Evolutionary conservation across 2,888 invertebrate genomes (phyloP), one percentile per base, ranked within the genome.

Genomic region (Druceiella hillmani): DNA sequence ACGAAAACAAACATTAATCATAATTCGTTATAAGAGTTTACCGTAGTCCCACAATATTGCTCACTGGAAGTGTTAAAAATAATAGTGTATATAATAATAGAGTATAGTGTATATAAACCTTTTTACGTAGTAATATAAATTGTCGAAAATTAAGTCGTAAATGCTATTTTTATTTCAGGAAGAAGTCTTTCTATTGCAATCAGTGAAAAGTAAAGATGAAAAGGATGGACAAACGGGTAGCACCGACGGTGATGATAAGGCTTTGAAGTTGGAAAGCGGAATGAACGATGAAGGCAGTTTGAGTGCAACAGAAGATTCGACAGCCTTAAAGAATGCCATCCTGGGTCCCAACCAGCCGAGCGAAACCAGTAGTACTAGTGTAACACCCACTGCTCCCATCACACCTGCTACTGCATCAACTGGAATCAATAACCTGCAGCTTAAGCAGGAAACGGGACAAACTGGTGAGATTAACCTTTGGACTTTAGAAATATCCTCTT

Each of bases 111-210:
- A n/a, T n/a, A n/a, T n/a, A n/a, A n/a, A n/a, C n/a, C n/a, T n/a
- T n/a, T n/a, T n/a, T n/a, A n/a, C n/a, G n/a, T n/a, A n/a, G n/a
- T n/a, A 60, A 61, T 36, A 50, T 51, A 16, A 51, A 57, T 43
- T 36, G 45, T 10, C 51, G 51, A 9, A 51, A 47, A 11, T 52
- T 53, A 2, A 54, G 58, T 38, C 61, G 60, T 4, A 20, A 20
- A 20, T n/a, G 9, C 59, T 61, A 41, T 56, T 59, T 27, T 47
- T 60, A 15, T 59, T 59, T 38, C 59, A 81, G 74, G 87, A 87
- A 47, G 87, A 87, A 64, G 52, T 83, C 11, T 81, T 83, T 50
- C 74, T 81, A 3, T 75, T 86, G 33, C 78, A 80, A 40, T 76
- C 81, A 7, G 65, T 83, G 16, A 80, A 76, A 51, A 75, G 77